Base-by-base conservation (phyloP, 2,113 vertebrate genomes). In the Melanostigma gelatinosum region DNA sequence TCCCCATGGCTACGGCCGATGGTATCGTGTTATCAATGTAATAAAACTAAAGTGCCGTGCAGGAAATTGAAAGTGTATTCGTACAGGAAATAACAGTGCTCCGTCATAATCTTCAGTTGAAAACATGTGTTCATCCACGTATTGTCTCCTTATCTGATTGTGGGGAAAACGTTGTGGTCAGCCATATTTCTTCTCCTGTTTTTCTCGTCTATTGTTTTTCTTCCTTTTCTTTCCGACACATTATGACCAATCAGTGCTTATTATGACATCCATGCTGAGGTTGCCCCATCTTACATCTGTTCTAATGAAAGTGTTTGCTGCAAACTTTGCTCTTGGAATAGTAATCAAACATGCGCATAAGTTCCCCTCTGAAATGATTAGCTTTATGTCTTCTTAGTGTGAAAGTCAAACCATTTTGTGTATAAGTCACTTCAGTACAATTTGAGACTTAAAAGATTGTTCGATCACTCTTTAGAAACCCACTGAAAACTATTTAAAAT, bases 31-130 rank as follows among this genome's bases (percentile, higher is more conserved):
- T 93, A 94, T 96, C 95, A 89, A 58, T 74, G 90, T 92, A 95
- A 88, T 93, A 96, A 96, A 96, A 96, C 93, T 94, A 95, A 96
- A 96, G 95, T 90, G 93, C 91, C 87, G 94, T 94, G 95, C 96
- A 97, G 98, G 98, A 99, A 98, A 99, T 99, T 98, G 97, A 96
- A 97, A 98, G 96, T 96, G 96, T 97, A 97, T 96, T 97, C 94
- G 92, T 94, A 95, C 96, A 98, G 98, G 98, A 99, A 99, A 99
- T 99, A 97, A 99, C 96, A 94, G 96, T 94, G 96, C 96, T 97
- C 96, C 91, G 96, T 98, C 97, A 98, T 97, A 97, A 98, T 96
- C 96, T 97, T 96, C 96, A 96, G 96, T 90, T 93, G 91, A 96
- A 95, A 96, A 97, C 97, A 97, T 93, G 92, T 97, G 97, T 98